phyloP scores from a whole-genome alignment of 2,113 vertebrate genomes.

The Panthera tigris region DNA sequence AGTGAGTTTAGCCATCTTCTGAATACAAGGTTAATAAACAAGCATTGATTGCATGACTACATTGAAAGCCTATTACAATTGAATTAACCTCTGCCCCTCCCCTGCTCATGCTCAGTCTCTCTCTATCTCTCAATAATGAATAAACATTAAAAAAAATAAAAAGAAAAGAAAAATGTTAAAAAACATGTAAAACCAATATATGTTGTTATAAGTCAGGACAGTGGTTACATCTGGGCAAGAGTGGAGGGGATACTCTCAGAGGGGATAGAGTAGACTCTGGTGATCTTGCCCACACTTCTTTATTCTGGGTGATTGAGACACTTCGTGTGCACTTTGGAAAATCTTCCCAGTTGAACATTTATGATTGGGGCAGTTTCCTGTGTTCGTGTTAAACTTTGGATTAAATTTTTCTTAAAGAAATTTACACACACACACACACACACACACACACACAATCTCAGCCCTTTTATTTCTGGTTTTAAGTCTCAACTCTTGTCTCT shows the following conservation, averaged over 20 bases:
- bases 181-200: neutral
- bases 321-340: neutral
- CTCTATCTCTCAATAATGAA: too few relatives aligned
- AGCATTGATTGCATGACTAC: neutral
- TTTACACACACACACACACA: neutral
- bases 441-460: neutral
- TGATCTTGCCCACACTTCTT: neutral
- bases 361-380: neutral
- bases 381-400: neutral
- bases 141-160: too few relatives aligned
- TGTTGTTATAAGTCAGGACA: neutral
- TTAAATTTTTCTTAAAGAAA: neutral
- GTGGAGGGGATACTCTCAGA: fast-evolving
- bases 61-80: neutral
- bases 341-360: neutral
- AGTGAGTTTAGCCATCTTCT: neutral
- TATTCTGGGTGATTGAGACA: neutral
- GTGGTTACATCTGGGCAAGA: neutral
- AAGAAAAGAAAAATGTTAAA: neutral
- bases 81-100: too few relatives aligned
- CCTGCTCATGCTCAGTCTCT: too few relatives aligned
- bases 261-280: neutral
- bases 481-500: neutral
- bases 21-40: neutral
- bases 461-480: neutral